These are phyloP conservation scores for Acronicta leporina DNA, from an alignment of 2,888 invertebrate genomes.

Conservation along the genomic window DNA sequence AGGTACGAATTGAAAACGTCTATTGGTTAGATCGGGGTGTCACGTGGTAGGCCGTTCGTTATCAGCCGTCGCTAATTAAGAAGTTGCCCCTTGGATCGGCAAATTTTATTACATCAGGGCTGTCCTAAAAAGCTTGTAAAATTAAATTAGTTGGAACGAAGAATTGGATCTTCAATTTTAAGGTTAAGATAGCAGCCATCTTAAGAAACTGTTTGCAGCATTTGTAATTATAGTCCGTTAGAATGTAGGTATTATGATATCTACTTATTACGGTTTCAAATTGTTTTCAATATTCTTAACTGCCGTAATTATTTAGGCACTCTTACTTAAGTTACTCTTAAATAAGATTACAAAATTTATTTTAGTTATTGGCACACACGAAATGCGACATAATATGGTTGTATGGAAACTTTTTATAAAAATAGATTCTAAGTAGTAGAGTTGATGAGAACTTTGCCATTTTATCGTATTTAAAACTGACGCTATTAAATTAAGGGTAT, in stretches of 20 bases:
- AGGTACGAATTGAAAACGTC: conserved; percentile 70
- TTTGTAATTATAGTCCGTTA: conserved; percentile 62
- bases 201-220: conserved; percentile 58
- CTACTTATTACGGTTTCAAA: conserved; percentile 40
- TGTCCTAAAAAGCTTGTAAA: conserved; percentile 74
- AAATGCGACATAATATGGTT: no score
- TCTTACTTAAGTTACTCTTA: no score
- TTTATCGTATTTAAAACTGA: conserved; percentile 13
- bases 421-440: background rate
- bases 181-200: conserved; percentile 61
- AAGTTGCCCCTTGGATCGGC: conserved; percentile 77
- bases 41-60: conserved; percentile 68
- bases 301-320: no score
- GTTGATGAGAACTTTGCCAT: conserved; percentile 3
- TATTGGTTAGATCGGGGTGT: conserved; percentile 67
- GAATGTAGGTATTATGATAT: conserved; percentile 30
- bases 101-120: conserved; percentile 78
- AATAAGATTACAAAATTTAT: no score
- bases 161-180: conserved; percentile 77
- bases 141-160: conserved; percentile 77
- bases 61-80: conserved; percentile 79
- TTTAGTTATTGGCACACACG: no score
- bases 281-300: conserved; percentile 9
- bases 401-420: no score
- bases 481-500: conserved; percentile 28